Evolutionary conservation across 1,140 invertebrate genomes (phyloP).

Genomic region (Drosophila nebulosa): DNA sequence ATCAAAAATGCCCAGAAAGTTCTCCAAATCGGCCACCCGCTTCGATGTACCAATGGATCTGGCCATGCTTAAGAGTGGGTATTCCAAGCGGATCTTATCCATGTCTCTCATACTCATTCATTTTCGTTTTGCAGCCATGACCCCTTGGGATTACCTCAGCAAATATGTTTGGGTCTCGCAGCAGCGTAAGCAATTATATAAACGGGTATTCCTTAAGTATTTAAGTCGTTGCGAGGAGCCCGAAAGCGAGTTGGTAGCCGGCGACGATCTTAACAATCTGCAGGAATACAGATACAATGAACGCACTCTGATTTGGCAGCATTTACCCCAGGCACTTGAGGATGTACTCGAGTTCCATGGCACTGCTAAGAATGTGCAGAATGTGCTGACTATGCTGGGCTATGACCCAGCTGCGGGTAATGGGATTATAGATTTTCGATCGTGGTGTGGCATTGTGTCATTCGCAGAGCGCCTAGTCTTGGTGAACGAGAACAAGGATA

Average conservation of each 20-base stretch:
- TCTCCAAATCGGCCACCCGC: conserved; percentile 84
- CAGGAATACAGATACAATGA: conserved; percentile 65
- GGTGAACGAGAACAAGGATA: conserved; percentile 48
- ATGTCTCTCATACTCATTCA: too few species aligned
- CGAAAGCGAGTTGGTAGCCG: conserved; percentile 33
- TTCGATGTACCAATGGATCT: conserved; percentile 85
- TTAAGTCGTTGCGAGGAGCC: conserved; percentile 57
- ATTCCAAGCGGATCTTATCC: neutral
- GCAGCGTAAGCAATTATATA: conserved; percentile 84
- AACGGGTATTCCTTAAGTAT: conserved; percentile 71
- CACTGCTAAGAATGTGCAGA: conserved; percentile 58
- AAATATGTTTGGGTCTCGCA: conserved; percentile 83
- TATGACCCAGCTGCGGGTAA: conserved; percentile 33
- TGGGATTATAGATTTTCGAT: conserved; percentile 81
- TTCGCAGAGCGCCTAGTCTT: conserved; percentile 82
- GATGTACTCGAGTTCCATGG: conserved; percentile 79
- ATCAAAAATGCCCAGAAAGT: conserved; percentile 83
- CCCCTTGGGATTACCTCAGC: conserved; percentile 83
- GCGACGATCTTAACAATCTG: conserved; percentile 41
- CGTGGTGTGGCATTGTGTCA: conserved; percentile 84
- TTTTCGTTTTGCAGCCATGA: conserved; percentile 81
- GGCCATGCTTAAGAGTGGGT: conserved; percentile 82
- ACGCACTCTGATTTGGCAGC: conserved; percentile 54
- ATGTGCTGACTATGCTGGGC: conserved; percentile 45
- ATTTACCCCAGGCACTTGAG: conserved; percentile 64